Base-by-base conservation (phyloP, 2,888 invertebrate genomes). In the Ephialtes manifestator region DNA sequence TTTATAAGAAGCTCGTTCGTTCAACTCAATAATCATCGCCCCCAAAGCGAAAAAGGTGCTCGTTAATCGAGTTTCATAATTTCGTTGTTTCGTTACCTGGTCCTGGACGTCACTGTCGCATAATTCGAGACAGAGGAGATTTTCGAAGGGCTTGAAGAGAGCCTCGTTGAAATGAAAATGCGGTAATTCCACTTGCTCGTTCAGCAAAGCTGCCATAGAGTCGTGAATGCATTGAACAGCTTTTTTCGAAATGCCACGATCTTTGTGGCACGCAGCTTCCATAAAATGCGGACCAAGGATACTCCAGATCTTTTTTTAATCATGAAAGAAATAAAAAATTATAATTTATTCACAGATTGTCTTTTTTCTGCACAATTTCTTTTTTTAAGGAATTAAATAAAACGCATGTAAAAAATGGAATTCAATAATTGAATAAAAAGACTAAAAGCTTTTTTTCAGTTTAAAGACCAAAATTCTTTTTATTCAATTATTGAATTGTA, bases 111-210 rank as follows among this genome's bases (percentile, higher is more conserved):
- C 99, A 82, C 97, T 96, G 94, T 99, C 98, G 93, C 99, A 99
- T 11, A 98, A 95, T 92, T 99, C 99, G 91, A 99, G 95, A 93
- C 98, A 99, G 0, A 99, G 95, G 55, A 99, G 96, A 92, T 98
- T 99, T 94, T 99, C 99, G 93, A 99, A 99, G 0, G 99, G 99
- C 92, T 99, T 99, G 89, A 99, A 96, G 10, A 99, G 95, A 0
- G 98, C 98, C 94, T 99, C 99, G 93, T 99, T 98, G 93, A 99
- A 98, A 93, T 99, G 99, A 94, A 99, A 99, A 94, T 99, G 98
- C 0, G 98, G 97, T 86, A 98, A 94, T 93, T 99, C 99, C 0
- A 97, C 96, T 93, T 98, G 98, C 91, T 97, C 97, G 90, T 97
- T 97, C 70, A 99, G 94, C 20, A 99, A 94, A 0, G 98, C 97